Evolutionary conservation across 2,113 vertebrate genomes (phyloP), one percentile per base, ranked within the genome.

Genomic region (Crotalus horridus): DNA sequence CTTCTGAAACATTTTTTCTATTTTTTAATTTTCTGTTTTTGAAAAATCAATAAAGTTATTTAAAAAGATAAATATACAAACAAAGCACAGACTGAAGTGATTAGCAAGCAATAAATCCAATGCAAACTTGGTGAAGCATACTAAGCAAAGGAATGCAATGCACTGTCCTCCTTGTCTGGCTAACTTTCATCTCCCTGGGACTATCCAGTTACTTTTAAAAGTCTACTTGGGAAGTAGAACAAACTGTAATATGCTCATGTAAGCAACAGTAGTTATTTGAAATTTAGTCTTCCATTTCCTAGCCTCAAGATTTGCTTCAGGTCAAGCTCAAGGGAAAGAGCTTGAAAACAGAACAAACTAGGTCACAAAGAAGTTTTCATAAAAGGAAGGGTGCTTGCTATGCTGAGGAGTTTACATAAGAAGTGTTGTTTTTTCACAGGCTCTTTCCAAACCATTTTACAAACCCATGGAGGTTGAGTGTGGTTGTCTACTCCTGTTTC

Each of bases 201-300:
- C 88, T 93, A 93, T 92, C 89, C 90, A 97, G 97, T 97, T 97
- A 96, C 94, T 97, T 94, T 53, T 17, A 94, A 97, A 96, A 24
- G 95, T 95, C 92, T 94, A 96, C 96, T 94, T 97, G 93, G 43
- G 87, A 94, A 96, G 90, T 0, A 3, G 0, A 93, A 92, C 96
- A 97, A 97, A 96, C 92, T 85, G 91, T 86, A 92, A 23, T 93
- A 85, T 92, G 81, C 85, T 92, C 87, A 51, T 88, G 95, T 95
- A 93, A 96, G 94, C 13, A 95, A 39, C 92, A 93, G 92, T 96
- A 95, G 85, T 87, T 88, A 59, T 46, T 90, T 51, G 89, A 93
- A 21, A 88, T 85, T 94, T 91, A 55, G 13, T 29, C 55, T 85
- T 69, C 43, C 94, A 55, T 91, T 17, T 92, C 55, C 51, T 93